Evolutionary conservation across 2,888 invertebrate species (phyloP).

Genomic region (Platycheirus albimanus): DNA sequence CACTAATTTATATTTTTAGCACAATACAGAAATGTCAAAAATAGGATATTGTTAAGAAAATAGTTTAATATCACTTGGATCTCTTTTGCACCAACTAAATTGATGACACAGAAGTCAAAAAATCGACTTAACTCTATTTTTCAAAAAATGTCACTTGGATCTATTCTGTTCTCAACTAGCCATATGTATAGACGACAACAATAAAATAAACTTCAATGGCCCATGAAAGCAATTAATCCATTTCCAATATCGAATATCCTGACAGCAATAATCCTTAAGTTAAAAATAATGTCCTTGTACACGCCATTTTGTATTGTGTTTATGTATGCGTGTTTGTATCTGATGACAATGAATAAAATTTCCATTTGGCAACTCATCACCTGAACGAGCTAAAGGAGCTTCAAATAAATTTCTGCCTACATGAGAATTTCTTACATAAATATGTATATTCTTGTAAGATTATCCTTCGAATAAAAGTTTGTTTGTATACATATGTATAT

Average conservation of each 20-base stretch:
- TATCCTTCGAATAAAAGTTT: slow-evolving; percentile 23
- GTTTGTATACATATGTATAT: neutral
- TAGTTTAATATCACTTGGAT: too few relatives aligned
- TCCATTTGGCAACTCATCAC: slow-evolving; percentile 71
- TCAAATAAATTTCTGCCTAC: slow-evolving; percentile 66
- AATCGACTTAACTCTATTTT: too few relatives aligned
- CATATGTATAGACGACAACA: slow-evolving; percentile 24
- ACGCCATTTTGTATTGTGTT: slow-evolving; percentile 50
- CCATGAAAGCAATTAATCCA: slow-evolving; percentile 74
- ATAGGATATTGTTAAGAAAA: too few relatives aligned
- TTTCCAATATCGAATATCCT: slow-evolving; percentile 72
- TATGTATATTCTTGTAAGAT: slow-evolving; percentile 29
- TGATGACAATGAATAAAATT: slow-evolving; percentile 70
- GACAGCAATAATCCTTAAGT: slow-evolving; percentile 66
- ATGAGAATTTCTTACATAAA: slow-evolving; percentile 14
- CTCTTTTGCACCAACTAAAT: too few relatives aligned
- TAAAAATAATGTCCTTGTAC: slow-evolving; percentile 73
- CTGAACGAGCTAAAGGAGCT: slow-evolving; percentile 30
- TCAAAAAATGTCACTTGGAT: too few relatives aligned
- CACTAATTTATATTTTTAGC: too few relatives aligned
- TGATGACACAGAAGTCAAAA: too few relatives aligned
- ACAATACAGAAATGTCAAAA: too few relatives aligned
- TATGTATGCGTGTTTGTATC: slow-evolving; percentile 35
- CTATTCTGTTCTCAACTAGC: too few relatives aligned
- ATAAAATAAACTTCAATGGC: slow-evolving; percentile 67